These are phyloP conservation scores for Rhinoderma darwinii DNA, from an alignment of 2,113 vertebrate genomes.

Conservation along the genomic window DNA sequence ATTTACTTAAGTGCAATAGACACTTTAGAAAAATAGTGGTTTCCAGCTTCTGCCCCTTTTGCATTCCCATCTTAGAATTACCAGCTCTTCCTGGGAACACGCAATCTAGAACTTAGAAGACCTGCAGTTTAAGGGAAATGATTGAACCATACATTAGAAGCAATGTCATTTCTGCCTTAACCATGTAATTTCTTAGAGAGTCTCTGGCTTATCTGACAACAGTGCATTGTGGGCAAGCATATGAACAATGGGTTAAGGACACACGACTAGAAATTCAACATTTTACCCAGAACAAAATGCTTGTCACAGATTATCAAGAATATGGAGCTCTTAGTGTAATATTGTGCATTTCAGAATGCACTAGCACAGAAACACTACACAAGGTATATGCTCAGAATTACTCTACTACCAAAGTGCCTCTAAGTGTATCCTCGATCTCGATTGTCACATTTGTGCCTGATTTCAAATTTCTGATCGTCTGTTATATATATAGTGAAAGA, in stretches of 20 bases:
- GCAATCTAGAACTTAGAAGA: constrained; percentile 66
- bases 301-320: constrained; percentile 73
- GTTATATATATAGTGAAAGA: too few relatives aligned
- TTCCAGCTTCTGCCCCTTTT: constrained; percentile 73
- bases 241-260: constrained; percentile 57
- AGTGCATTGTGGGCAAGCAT: not conserved
- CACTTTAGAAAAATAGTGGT: constrained; percentile 70
- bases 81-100: constrained; percentile 63
- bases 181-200: constrained; percentile 21
- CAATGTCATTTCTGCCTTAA: constrained; percentile 68
- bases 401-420: not conserved
- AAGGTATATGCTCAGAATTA: constrained; percentile 37
- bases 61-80: constrained; percentile 68
- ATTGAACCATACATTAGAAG: constrained; percentile 66
- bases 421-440: not conserved
- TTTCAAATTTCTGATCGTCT: not conserved
- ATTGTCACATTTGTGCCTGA: not conserved
- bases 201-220: not conserved
- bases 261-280: constrained; percentile 71
- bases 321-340: constrained; percentile 69
- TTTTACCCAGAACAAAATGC: constrained; percentile 70
- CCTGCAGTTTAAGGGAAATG: constrained; percentile 63
- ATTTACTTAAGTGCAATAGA: constrained; percentile 77
- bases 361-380: constrained; percentile 13
- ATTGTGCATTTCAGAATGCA: constrained; percentile 46